Evolutionary conservation across 2,113 vertebrate genomes (phyloP), one percentile per base, ranked within the genome.

Genomic region (Picathartes gymnocephalus): DNA sequence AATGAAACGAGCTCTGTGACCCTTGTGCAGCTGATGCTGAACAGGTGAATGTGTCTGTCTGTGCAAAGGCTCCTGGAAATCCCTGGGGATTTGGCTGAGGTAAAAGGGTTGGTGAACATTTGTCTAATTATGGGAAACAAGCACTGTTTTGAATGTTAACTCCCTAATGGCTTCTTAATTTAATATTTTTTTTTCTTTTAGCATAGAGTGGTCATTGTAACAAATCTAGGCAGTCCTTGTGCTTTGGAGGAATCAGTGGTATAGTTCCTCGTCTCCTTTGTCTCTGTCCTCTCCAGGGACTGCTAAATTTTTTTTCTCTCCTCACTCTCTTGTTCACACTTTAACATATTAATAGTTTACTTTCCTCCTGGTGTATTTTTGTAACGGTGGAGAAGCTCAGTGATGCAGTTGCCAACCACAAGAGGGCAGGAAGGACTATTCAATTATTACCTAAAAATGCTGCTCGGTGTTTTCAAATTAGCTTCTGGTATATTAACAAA

Each of bases 401-500:
- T 62, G 69, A 96, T 98, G 96, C 97, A 77, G 69, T 86, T 96
- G 92, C 93, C 92, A 95, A 47, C 98, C 98, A 97, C 98, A 96
- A 98, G 98, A 97, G 98, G 98, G 98, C 98, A 97, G 98, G 96
- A 98, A 97, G 98, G 97, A 97, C 97, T 98, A 98, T 98, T 97
- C 97, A 97, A 96, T 93, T 97, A 98, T 96, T 96, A 77, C 95
- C 95, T 96, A 95, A 96, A 98, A 98, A 97, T 95, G 88, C 96
- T 8, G 77, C 91, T 97, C 97, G 90, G 90, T 97, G 93, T 98
- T 98, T 98, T 98, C 98, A 98, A 98, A 98, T 98, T 98, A 98
- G 97, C 97, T 98, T 97, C 97, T 98, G 97, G 96, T 98, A 98
- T 98, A 98, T 98, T 98, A 98, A 98, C 98, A 98, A 98, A 98